Evolutionary conservation across 53 echinoderm and acorn worm species (phyloP).

Genomic region (Astropecten irregularis): DNA sequence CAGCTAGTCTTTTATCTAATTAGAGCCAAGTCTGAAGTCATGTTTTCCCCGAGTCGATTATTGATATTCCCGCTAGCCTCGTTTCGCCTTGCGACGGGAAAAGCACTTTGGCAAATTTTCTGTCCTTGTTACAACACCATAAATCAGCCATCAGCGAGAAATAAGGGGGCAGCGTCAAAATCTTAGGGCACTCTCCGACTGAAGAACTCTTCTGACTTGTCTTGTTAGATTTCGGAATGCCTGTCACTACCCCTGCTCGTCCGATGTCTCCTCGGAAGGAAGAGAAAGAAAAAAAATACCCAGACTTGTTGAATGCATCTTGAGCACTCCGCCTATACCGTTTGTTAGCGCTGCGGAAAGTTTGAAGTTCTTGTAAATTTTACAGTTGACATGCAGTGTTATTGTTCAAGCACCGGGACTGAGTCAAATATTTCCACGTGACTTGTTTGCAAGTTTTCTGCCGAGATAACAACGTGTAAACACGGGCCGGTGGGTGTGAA

Average conservation of each 20-base stretch:
- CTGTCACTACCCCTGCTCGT: not conserved
- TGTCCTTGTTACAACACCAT: slow-evolving; percentile 59
- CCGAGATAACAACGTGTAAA: no score
- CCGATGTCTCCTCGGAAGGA: no score
- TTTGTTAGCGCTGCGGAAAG: no score
- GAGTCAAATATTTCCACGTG: no score
- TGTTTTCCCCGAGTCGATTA: slow-evolving; percentile 49
- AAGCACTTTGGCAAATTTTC: slow-evolving; percentile 53
- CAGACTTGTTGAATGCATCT: no score
- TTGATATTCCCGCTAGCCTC: slow-evolving; percentile 52
- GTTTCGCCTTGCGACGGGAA: slow-evolving; percentile 25
- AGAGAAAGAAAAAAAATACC: no score
- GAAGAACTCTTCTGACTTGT: not conserved
- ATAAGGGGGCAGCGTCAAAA: slow-evolving; percentile 1
- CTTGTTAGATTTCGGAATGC: not conserved
- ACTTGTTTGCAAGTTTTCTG: no score
- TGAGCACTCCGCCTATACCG: no score
- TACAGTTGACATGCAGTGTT: no score
- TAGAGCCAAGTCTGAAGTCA: slow-evolving; percentile 56
- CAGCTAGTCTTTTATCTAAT: slow-evolving; percentile 67
- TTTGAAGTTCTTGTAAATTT: no score
- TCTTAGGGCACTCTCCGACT: not conserved
- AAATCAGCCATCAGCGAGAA: slow-evolving; percentile 7
- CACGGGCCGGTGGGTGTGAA: no score
- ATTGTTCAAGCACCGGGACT: no score